phyloP scores from a whole-genome alignment of 2,888 invertebrate genomes.

The Hanleya hanleyi region DNA sequence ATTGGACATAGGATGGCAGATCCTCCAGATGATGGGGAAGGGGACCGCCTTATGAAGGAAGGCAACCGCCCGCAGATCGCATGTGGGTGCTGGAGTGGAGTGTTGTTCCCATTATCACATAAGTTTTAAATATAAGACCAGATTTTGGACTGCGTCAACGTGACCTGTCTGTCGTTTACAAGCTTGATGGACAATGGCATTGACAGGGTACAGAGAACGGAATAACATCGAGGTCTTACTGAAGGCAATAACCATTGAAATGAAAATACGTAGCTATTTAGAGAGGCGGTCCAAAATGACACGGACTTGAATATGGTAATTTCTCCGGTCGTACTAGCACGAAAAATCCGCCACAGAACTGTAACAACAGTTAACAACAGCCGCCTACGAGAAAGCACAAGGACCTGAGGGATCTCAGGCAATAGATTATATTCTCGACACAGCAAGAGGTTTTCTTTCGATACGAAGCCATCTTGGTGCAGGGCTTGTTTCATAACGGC shows the following conservation, averaged over 20 bases:
- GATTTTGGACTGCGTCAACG: not conserved
- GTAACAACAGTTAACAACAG: not conserved
- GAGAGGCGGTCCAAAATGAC: not conserved
- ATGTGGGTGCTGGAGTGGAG: too few relatives aligned
- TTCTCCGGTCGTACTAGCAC: not conserved
- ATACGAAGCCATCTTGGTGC: not conserved
- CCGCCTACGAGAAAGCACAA: not conserved
- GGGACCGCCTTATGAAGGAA: too few relatives aligned
- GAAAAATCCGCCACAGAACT: not conserved
- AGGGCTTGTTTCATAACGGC: not conserved
- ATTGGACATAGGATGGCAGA: too few relatives aligned
- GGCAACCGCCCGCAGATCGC: too few relatives aligned
- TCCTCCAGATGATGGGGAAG: too few relatives aligned
- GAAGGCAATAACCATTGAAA: not conserved
- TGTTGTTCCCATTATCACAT: too few relatives aligned
- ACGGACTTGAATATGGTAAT: not conserved
- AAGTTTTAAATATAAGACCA: not conserved
- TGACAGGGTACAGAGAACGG: not conserved
- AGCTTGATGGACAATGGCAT: not conserved
- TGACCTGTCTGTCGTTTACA: not conserved
- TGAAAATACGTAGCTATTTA: not conserved
- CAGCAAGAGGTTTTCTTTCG: not conserved
- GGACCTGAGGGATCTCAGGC: not conserved
- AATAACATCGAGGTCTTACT: not conserved
- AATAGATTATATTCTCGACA: not conserved